A percentile compares a stretch with the other conserved stretches of the same genome.
phyloP scores from a whole-genome alignment of 2,888 invertebrate genomes.

The Gerris lacustris region DNA sequence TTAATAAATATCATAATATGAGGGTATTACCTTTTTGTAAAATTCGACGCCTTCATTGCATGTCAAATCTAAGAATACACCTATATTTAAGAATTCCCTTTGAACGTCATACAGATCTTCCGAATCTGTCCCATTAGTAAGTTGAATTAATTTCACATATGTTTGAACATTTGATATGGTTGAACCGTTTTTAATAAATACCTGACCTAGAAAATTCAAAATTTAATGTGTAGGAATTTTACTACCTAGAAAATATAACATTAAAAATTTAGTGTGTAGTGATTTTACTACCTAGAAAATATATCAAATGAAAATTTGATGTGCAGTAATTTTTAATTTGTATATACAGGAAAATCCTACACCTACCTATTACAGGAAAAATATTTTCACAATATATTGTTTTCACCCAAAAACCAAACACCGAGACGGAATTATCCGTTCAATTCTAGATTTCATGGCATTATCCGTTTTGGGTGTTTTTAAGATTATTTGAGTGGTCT shows the following conservation, averaged over 20 bases:
- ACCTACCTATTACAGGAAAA: too few relatives aligned
- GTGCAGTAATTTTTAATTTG: not conserved
- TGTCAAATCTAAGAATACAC: not conserved
- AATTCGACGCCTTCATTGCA: not conserved
- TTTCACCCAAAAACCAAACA: not conserved
- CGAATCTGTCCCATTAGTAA: not conserved
- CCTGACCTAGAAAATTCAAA: too few relatives aligned
- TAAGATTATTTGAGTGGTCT: not conserved
- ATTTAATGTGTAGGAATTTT: not conserved
- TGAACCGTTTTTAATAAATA: too few relatives aligned
- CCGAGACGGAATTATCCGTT: not conserved
- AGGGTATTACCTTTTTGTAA: not conserved
- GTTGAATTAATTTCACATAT: not conserved
- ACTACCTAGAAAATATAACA: too few relatives aligned
- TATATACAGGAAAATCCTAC: not conserved
- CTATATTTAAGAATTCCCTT: not conserved
- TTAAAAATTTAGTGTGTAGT: too few relatives aligned
- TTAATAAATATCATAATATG: too few relatives aligned
- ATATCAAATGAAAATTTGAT: too few relatives aligned
- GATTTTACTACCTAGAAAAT: too few relatives aligned
- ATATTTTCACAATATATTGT: too few relatives aligned
- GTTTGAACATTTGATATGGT: too few relatives aligned
- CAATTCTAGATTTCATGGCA: too few relatives aligned
- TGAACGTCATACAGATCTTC: not conserved
- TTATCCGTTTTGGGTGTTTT: not conserved